phyloP scores from a whole-genome alignment of 2,797 vertebrate species.

The Enteromius unitaeniatus region DNA sequence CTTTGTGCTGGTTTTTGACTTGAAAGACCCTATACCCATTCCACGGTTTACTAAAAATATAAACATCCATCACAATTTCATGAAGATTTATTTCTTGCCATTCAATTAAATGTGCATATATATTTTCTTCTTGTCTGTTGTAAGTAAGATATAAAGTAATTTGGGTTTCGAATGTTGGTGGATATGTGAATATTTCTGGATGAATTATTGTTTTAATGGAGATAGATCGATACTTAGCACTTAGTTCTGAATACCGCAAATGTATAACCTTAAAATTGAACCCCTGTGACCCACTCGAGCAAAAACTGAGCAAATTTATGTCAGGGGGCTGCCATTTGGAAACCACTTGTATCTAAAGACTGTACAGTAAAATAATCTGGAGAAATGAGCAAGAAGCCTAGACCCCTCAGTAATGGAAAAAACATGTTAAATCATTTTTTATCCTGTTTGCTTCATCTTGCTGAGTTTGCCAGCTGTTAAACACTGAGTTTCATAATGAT shows the following conservation, averaged over 20 bases:
- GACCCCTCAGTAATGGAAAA: neutral
- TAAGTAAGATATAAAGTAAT: neutral
- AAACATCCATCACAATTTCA: neutral
- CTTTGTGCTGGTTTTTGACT: neutral
- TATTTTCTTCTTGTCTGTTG: neutral
- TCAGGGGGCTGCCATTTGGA: neutral
- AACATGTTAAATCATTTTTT: neutral
- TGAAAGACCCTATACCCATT: neutral
- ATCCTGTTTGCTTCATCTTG: conserved; percentile 5
- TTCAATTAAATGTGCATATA: neutral
- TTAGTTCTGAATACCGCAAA: neutral
- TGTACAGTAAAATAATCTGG: neutral
- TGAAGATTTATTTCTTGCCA: neutral
- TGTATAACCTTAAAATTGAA: neutral
- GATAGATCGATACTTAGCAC: neutral
- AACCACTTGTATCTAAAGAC: neutral
- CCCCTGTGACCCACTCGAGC: neutral
- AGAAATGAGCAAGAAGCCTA: neutral
- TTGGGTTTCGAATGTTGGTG: neutral
- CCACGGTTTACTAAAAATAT: neutral
- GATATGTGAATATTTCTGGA: neutral
- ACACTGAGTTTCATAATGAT: conserved; percentile 27
- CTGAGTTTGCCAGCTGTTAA: conserved; percentile 11
- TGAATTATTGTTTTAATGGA: neutral
- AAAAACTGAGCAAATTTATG: neutral